Evolutionary conservation across 2,888 invertebrate species (phyloP), one percentile per base, ranked within the genome.

Genomic region (Patella pellucida): DNA sequence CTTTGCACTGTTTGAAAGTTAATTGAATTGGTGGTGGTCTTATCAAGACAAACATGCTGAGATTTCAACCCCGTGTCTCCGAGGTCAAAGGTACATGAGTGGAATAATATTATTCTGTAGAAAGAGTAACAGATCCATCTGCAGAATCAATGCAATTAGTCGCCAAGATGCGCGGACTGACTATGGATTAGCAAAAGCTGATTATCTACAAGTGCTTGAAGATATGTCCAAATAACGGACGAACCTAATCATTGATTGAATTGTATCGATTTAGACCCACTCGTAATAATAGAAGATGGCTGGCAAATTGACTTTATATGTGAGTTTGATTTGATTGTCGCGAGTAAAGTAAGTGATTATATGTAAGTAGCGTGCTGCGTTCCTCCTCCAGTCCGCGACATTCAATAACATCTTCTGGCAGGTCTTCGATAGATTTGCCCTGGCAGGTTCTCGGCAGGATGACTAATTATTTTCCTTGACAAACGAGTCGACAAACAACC

Each of bases 321-420:
- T 23, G 62, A 15, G 62, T 62, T 62, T 62, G 62, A 62, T 62
- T 62, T 62, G 62, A 62, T 62, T 62, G 62, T 19, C 19, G 12
- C 12, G 23, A 23, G 62, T 62, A 62, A 62, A 62, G n/a, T 19
- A 23, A 62, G 62, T 19, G 62, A 62, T 41, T 41, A 41, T 41
- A 41, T 23, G 62, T 23, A 62, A 62, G 62, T 62, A 23, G 62
- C 62, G 19, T 19, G 62, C 62, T 62, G 62, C 23, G 12, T 19
- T 62, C 19, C 62, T 23, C 23, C 19, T 62, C 23, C 14, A 23
- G 23, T 62, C 23, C 23, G 23, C 62, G 23, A 23, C 23, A 23
- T 62, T 19, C 23, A 23, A 62, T 62, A 62, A 62, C 62, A 62
- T 62, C 62, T 23, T 23, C 19, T 62, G 62, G 23, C 23, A 41